A percentile compares a stretch with the other conserved stretches of the same genome.
phyloP scores from a whole-genome alignment of 2,888 invertebrate species.

The Mechanitis messenoides region DNA sequence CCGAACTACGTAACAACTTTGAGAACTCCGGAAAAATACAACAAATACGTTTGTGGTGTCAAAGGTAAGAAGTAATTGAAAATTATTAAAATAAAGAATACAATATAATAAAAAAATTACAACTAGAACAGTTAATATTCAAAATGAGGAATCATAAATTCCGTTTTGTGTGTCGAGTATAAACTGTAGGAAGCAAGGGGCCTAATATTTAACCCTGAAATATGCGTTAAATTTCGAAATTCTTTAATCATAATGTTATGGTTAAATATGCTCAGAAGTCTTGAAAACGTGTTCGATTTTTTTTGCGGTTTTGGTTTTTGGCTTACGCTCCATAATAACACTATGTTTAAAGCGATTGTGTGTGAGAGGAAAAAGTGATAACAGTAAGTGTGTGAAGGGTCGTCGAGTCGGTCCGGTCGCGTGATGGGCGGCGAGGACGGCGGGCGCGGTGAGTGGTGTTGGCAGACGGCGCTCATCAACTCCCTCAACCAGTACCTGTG shows the following conservation, averaged over 20 bases:
- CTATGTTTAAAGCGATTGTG: neutral
- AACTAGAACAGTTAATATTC: too few relatives aligned
- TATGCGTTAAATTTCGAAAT: too few relatives aligned
- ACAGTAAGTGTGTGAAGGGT: constrained; percentile 35
- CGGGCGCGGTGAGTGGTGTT: constrained; percentile 94
- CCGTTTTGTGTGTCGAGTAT: too few relatives aligned
- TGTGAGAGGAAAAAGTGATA: neutral
- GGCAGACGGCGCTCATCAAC: constrained; percentile 95
- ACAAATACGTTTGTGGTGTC: constrained; percentile 94
- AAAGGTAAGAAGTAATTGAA: constrained; percentile 77
- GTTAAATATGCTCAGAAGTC: too few relatives aligned
- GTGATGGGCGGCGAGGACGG: constrained; percentile 96
- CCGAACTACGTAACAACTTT: constrained; percentile 77
- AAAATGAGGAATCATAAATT: too few relatives aligned
- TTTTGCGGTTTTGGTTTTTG: too few relatives aligned
- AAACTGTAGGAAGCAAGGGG: too few relatives aligned
- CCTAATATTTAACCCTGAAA: too few relatives aligned
- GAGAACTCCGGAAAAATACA: constrained; percentile 83
- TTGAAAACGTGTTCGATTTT: too few relatives aligned
- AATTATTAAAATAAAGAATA: too few relatives aligned
- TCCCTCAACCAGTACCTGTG: constrained; percentile 95
- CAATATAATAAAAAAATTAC: too few relatives aligned
- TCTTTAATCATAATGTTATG: neutral
- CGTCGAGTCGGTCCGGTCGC: constrained; percentile 54
- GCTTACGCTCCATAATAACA: too few relatives aligned